A percentile compares a stretch with the other conserved stretches of the same genome.
Conservation (phyloP, 2,888 invertebrate genomes). For the Ophion costatus region DNA sequence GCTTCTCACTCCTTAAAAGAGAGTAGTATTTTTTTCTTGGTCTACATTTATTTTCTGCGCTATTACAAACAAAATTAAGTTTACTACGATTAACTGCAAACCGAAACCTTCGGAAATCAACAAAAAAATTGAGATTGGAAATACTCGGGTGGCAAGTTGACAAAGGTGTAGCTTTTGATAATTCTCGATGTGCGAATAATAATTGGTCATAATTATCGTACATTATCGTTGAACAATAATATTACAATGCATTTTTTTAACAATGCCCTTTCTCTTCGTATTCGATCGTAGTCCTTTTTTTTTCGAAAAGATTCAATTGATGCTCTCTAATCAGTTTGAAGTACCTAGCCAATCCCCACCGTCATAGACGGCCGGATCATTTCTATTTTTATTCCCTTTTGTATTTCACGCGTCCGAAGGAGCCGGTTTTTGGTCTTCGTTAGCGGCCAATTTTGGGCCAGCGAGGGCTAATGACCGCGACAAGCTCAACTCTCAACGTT, state of each 20-base stretch:
- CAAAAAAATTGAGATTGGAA: too few relatives aligned
- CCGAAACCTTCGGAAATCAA: too few relatives aligned
- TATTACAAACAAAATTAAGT: too few relatives aligned
- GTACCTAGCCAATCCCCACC: not conserved
- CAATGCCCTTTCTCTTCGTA: not conserved
- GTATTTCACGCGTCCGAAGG: conserved; percentile 35
- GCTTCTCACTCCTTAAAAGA: too few relatives aligned
- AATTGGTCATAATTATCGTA: too few relatives aligned
- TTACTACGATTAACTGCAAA: too few relatives aligned
- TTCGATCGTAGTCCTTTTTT: not conserved
- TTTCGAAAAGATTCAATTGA: not conserved
- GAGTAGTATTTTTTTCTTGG: too few relatives aligned
- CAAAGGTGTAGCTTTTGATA: too few relatives aligned
- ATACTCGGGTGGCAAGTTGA: too few relatives aligned
- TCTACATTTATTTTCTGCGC: too few relatives aligned
- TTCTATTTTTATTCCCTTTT: not conserved
- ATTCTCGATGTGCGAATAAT: too few relatives aligned
- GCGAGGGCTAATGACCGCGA: conserved; percentile 44
- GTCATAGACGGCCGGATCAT: not conserved
- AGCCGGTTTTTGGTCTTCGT: conserved; percentile 46
- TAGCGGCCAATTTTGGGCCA: conserved; percentile 39
- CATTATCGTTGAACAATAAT: not conserved
- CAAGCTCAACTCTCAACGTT: conserved; percentile 32
- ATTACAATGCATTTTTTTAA: too few relatives aligned
- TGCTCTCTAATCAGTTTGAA: not conserved